Base-by-base conservation (phyloP, 2,888 invertebrate genomes). In the Cantharis flavilabris region DNA sequence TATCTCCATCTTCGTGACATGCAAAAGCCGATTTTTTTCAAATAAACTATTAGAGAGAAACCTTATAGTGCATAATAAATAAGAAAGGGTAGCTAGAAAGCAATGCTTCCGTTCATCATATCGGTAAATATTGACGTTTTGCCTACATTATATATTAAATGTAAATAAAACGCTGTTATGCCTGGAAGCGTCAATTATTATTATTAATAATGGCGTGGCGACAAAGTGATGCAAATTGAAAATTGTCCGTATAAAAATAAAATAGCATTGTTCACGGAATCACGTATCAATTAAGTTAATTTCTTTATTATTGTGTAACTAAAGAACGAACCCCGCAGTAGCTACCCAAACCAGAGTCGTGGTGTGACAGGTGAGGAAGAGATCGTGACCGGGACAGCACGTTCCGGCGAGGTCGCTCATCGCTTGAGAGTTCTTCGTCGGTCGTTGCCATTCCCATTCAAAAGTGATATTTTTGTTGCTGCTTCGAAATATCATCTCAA, bases 351-450 rank as follows among this genome's bases (percentile, higher is more conserved):
- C 91, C 91, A 77, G 91, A 91, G 83, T 91, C 91, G 81, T 88
- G 88, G 80, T 90, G 90, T 10, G 92, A 91, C 76, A 93, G 89
- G 83, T 93, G 92, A 79, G 94, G 94, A 83, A 93, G 88, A 73
- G 93, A 93, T 84, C 92, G 90, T 85, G 93, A 93, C 85, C 93
- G 91, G 87, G 92, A 91, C 82, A 93, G 91, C 86, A 91, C 84
- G 80, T 82, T 83, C 70, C 86, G 83, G 73, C 84, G 83, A 69
- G 86, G 85, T 80, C 85, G 83, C 78, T 82, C 81, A 73, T 82
- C 83, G 80, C 86, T 86, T 71, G 87, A 87, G 81, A 86, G 85
- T 79, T 88, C 88, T 81, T 88, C 88, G 83, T 87, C 87, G 82
- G 86, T 86, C 82, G 85, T 85, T 83, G 87, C 86, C 86, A 86